Conservation (phyloP, 1,140 invertebrate species). For the Charaxes varanes region DNA sequence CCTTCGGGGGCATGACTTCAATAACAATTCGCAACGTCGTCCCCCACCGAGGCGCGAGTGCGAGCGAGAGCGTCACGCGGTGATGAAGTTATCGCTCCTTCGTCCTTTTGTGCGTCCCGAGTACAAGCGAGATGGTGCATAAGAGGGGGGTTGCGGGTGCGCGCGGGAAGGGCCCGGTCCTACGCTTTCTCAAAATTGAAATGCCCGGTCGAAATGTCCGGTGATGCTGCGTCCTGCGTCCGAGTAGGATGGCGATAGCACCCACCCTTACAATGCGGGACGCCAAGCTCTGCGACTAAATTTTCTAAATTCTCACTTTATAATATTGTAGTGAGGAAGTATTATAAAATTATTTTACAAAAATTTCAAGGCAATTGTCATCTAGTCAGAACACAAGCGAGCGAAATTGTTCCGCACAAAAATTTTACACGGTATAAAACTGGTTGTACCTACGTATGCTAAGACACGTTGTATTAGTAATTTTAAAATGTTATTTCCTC, state of each 20-base stretch:
- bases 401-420: no score
- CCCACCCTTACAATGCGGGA: slow-evolving; percentile 68
- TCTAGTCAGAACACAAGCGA: no score
- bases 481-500: slow-evolving; percentile 36
- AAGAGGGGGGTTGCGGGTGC: slow-evolving; percentile 28
- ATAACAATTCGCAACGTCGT: slow-evolving; percentile 74
- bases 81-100: slow-evolving; percentile 72
- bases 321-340: slow-evolving; percentile 15
- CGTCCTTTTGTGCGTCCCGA: slow-evolving; percentile 62
- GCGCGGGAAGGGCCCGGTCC: slow-evolving; percentile 53
- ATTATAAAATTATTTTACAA: no score
- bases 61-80: slow-evolving; percentile 55
- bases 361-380: no score
- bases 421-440: slow-evolving; percentile 5
- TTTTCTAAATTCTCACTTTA: slow-evolving; percentile 60
- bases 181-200: slow-evolving; percentile 74
- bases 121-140: slow-evolving; percentile 49
- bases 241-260: slow-evolving; percentile 68
- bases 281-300: slow-evolving; percentile 58
- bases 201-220: slow-evolving; percentile 73
- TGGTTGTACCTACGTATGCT: slow-evolving; percentile 4
- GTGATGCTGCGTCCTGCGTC: slow-evolving; percentile 71
- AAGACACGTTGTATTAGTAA: slow-evolving; percentile 13
- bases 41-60: slow-evolving; percentile 64
- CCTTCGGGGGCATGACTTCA: slow-evolving; percentile 73